These are phyloP conservation scores for Esox niger DNA, from an alignment of 2,113 vertebrate genomes.

Conservation along the genomic window DNA sequence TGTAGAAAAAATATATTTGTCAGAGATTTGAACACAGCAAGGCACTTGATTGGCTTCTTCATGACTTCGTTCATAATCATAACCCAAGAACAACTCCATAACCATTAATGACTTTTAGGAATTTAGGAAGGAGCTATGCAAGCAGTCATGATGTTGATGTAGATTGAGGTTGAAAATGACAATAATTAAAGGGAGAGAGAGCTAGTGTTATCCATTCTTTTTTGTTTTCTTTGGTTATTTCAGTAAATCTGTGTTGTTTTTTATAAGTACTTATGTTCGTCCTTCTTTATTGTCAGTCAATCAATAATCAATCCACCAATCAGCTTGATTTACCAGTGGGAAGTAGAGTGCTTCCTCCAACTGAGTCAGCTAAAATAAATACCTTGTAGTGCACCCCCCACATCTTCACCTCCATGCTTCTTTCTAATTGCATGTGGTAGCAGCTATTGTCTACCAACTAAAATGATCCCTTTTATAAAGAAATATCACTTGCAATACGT, in stretches of 20 bases:
- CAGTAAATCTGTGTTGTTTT: not conserved
- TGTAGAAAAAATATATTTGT: no score
- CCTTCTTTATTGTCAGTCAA: constrained; percentile 4
- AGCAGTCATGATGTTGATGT: not conserved
- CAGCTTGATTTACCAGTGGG: not conserved
- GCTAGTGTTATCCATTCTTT: not conserved
- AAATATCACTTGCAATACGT: constrained; percentile 9
- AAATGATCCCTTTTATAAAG: constrained; percentile 44
- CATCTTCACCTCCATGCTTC: no score
- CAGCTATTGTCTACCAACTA: no score
- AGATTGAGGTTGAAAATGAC: not conserved
- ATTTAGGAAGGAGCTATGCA: no score
- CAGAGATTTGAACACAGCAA: no score
- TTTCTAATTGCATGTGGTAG: no score
- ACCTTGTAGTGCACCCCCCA: not conserved
- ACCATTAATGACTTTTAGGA: no score
- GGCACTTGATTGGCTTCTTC: no score
- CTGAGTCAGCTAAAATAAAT: not conserved
- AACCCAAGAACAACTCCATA: no score
- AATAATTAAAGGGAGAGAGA: not conserved
- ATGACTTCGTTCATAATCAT: constrained; percentile 29
- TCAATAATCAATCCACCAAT: not conserved
- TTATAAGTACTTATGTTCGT: not conserved
- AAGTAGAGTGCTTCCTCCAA: not conserved
- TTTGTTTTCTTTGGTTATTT: not conserved